Base-by-base conservation (phyloP, 1,140 invertebrate species). In the Drosophila ananassae region DNA sequence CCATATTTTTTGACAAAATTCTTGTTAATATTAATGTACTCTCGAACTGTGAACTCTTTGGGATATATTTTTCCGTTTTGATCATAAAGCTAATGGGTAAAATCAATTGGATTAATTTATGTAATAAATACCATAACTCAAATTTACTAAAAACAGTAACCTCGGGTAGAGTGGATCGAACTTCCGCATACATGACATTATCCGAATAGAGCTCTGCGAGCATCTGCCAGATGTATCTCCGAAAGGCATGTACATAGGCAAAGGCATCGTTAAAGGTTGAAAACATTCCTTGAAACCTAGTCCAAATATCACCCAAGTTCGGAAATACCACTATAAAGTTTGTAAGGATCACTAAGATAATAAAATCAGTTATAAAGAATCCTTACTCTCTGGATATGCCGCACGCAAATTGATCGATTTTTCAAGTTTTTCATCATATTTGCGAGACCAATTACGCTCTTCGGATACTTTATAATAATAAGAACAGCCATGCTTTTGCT, bases 101-200 rank as follows among this genome's bases (percentile, higher is more conserved):
- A 28, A 1, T 6, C 1, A 46, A 46, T 13, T 41, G 17, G 17
- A 17, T 17, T 17, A 17, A 17, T 17, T 17, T 17, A 17, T 17
- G 17, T 17, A 17, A 17, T 17, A 17, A 17, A 17, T 17, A 17
- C 17, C 17, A 17, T 17, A 17, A 17, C 1, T 17, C 17, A 17
- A 17, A 17, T 17, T 17, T 17, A 17, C 17, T 17, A 17, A 17
- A 17, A 17, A 17, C 17, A 17, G 17, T 17, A 17, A 17, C 17
- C 17, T 17, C 17, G 17, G 17, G 17, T 17, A 17, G 58, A 46
- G 94, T 55, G 94, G 92, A 63, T 91, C 94, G 67, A 91, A 97
- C 81, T 93, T 98, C 97, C 0, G 96, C 79, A 72, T 97, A 97
- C 92, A 96, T 94, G 0, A 98, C 93, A 80, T 97, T 96, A 79